A percentile compares a stretch with the other conserved stretches of the same genome.
phyloP scores from a whole-genome alignment of 2,797 vertebrate species.

The Chromis chromis region DNA sequence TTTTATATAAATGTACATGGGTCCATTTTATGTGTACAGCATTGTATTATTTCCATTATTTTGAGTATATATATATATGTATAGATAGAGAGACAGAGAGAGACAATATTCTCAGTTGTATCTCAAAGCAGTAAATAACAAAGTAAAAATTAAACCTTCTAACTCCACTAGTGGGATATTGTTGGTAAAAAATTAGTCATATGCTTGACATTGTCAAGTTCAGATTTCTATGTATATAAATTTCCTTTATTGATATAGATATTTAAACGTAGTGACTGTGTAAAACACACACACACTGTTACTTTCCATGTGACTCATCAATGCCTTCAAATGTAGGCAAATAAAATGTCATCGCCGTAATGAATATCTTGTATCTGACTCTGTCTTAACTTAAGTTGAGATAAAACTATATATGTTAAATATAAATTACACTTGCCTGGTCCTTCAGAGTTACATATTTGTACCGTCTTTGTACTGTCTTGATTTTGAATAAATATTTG shows the following conservation, averaged over 20 bases:
- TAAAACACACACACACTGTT: conserved; percentile 26
- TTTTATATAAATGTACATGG: conserved; percentile 68
- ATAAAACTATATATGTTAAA: conserved; percentile 48
- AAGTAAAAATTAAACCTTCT: conserved; percentile 20
- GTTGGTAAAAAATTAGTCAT: conserved; percentile 14
- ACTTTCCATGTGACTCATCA: conserved; percentile 49
- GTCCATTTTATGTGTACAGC: conserved; percentile 57
- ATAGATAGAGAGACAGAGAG: no score
- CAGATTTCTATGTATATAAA: conserved; percentile 38
- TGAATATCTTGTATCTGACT: conserved; percentile 47
- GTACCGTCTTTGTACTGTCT: conserved; percentile 83
- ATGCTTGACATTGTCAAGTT: conserved; percentile 37
- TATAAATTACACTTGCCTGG: conserved; percentile 70
- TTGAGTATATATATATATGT: neutral
- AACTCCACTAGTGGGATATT: conserved; percentile 15
- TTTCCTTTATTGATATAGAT: conserved; percentile 46
- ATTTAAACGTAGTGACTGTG: conserved; percentile 34
- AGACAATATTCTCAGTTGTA: conserved; percentile 17
- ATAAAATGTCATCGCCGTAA: conserved; percentile 44
- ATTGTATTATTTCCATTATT: conserved; percentile 30
- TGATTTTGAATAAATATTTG: conserved; percentile 86
- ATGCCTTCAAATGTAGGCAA: conserved; percentile 74
- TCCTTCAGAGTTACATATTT: conserved; percentile 74
- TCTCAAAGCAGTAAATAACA: conserved; percentile 35
- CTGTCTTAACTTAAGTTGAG: conserved; percentile 55